A percentile compares a stretch with the other conserved stretches of the same genome.
Evolutionary conservation across 2,113 vertebrate species (phyloP).

Genomic region (Ellobius talpinus): DNA sequence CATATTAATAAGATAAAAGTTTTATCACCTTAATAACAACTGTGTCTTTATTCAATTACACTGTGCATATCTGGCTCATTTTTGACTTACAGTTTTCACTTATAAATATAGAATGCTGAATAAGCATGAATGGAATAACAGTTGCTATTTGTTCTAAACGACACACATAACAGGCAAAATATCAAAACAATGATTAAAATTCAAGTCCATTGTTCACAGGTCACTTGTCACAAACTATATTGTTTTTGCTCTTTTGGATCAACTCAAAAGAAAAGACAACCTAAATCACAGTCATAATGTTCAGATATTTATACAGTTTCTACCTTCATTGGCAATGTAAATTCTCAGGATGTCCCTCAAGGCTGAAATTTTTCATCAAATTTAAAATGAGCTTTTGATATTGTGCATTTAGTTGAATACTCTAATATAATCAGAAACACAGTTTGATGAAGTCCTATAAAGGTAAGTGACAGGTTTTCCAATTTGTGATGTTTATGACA

Average conservation of each 20-base stretch:
- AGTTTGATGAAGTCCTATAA: constrained; percentile 37
- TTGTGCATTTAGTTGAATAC: constrained; percentile 75
- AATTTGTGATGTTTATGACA: constrained; percentile 48
- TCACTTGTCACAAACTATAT: constrained; percentile 66
- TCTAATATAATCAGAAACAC: constrained; percentile 70
- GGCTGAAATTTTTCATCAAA: constrained; percentile 75
- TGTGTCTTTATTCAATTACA: constrained; percentile 63
- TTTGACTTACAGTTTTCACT: constrained; percentile 61
- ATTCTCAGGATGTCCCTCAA: constrained; percentile 31
- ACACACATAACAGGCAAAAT: constrained; percentile 50
- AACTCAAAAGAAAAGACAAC: not conserved
- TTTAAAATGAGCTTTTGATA: constrained; percentile 74
- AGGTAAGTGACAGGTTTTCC: constrained; percentile 56
- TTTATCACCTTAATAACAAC: constrained; percentile 50
- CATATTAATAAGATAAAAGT: constrained; percentile 40
- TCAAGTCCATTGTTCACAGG: not conserved
- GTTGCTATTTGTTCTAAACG: constrained; percentile 66
- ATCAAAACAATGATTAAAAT: constrained; percentile 71
- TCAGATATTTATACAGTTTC: constrained; percentile 53
- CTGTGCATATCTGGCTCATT: constrained; percentile 32
- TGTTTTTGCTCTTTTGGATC: not conserved
- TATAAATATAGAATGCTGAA: constrained; percentile 60
- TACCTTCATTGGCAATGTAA: constrained; percentile 33
- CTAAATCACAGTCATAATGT: constrained; percentile 49
- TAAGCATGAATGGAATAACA: constrained; percentile 71